These are phyloP conservation scores for Lepidurus couesii DNA, from an alignment of 1,140 invertebrate species.

Conservation along the genomic window DNA sequence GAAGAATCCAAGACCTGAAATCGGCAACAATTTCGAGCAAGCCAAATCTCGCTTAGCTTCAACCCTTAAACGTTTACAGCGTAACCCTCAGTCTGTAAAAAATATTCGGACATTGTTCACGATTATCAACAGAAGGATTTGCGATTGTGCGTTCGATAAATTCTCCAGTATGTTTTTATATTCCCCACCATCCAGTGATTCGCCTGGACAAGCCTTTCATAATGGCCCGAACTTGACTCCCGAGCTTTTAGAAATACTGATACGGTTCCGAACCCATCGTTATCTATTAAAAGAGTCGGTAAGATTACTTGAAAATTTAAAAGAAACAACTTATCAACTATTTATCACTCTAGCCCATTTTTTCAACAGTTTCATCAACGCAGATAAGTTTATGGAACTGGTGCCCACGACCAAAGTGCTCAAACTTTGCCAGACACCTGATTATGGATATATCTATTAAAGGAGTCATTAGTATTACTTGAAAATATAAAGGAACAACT, in stretches of 20 bases:
- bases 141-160: not conserved
- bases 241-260: not conserved
- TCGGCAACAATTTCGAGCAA: not conserved
- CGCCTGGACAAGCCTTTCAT: not conserved
- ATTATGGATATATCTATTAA: too few species aligned
- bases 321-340: too few species aligned
- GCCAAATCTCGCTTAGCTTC: conserved; percentile 30
- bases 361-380: too few species aligned
- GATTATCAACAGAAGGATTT: conserved; percentile 33
- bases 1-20: not conserved
- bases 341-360: too few species aligned
- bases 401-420: too few species aligned
- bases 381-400: too few species aligned
- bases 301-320: too few species aligned
- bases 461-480: too few species aligned
- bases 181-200: not conserved
- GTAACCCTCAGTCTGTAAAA: not conserved
- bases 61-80: conserved; percentile 26
- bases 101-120: conserved; percentile 32
- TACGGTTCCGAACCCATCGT: not conserved
- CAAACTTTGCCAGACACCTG: too few species aligned
- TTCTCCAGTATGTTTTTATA: not conserved
- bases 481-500: too few species aligned
- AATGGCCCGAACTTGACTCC: conserved; percentile 19
- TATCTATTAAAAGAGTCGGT: too few species aligned